phyloP scores from a whole-genome alignment of 2,797 vertebrate species.

The Eulemur coronatus region DNA sequence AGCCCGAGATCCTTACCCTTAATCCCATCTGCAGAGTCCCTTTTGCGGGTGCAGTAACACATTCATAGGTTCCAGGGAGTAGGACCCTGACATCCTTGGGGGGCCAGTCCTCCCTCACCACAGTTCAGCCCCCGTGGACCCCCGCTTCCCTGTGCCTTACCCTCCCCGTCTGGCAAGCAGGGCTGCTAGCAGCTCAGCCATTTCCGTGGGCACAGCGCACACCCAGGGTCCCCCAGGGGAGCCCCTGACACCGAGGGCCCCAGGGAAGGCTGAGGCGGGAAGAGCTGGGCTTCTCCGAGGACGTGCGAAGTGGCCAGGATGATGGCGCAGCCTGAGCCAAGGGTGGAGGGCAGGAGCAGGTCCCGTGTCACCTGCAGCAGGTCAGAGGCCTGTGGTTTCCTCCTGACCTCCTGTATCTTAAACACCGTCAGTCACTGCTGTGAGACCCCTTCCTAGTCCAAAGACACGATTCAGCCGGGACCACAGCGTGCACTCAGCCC shows the following conservation, averaged over 20 bases:
- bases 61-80: neutral
- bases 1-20: neutral
- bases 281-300: neutral
- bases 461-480: neutral
- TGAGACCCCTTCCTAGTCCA: neutral
- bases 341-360: neutral
- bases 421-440: rapidly evolving
- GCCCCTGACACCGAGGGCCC: no score
- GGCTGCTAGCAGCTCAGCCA: neutral
- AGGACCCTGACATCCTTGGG: neutral
- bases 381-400: neutral
- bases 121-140: neutral
- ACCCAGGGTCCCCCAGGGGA: neutral
- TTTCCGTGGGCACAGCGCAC: neutral
- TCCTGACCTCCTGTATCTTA: neutral
- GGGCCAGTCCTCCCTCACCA: neutral
- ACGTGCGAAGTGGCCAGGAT: neutral
- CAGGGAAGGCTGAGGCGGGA: neutral
- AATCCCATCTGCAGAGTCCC: neutral
- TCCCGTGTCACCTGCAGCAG: neutral
- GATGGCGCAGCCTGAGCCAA: neutral
- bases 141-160: neutral
- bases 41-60: neutral
- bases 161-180: neutral
- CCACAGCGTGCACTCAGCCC: neutral